Percentiles rank a stretch among this genome's conserved stretches.
Evolutionary conservation across 2,888 invertebrate species (phyloP).

Genomic region (Drosophila gaucha): DNA sequence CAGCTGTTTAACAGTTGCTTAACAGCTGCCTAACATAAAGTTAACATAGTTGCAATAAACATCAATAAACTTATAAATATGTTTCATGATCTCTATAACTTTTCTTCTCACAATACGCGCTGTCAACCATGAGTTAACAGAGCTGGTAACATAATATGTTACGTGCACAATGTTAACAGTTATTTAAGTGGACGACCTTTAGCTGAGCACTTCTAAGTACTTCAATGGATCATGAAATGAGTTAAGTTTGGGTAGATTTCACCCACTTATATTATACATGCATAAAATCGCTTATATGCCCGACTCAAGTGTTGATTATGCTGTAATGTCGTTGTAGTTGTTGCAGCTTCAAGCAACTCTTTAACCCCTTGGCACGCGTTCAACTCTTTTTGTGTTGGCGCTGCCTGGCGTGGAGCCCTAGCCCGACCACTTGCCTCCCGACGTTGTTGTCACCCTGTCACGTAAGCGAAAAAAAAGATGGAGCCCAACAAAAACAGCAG

Average conservation of each 20-base stretch:
- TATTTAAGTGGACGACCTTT: no score
- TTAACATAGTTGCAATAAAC: no score
- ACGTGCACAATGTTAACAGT: not conserved
- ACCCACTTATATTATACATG: not conserved
- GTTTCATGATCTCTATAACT: no score
- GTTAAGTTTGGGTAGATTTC: not conserved
- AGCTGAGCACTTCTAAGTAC: not conserved
- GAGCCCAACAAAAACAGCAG: constrained; percentile 14
- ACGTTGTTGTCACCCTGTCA: constrained; percentile 34
- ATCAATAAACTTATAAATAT: no score
- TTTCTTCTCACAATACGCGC: no score
- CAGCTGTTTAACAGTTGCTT: no score
- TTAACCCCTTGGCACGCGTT: not conserved
- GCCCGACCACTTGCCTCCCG: constrained; percentile 11
- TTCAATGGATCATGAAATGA: not conserved
- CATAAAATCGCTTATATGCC: constrained; percentile 2
- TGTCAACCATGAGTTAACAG: not conserved
- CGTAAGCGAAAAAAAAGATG: constrained; percentile 21
- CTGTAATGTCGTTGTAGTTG: not conserved
- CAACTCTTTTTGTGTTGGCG: not conserved
- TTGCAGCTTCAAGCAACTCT: constrained; percentile 3
- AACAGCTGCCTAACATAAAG: no score
- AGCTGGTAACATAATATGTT: not conserved
- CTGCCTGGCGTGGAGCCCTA: not conserved
- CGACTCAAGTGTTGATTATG: constrained; percentile 27